Conservation (phyloP, 1,140 invertebrate genomes). For the Aphidius ervi region DNA sequence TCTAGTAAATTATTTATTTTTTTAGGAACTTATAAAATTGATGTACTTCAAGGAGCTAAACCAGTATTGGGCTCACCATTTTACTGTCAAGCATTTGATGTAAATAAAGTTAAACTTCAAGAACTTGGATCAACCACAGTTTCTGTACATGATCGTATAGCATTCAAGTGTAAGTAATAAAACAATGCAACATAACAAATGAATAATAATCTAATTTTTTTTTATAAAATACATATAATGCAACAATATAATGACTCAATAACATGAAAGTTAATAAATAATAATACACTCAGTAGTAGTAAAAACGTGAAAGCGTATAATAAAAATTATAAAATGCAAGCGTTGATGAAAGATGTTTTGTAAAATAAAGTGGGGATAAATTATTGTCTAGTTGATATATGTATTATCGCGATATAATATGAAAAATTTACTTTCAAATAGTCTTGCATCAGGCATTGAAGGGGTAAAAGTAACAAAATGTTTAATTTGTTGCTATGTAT, state of each 20-base stretch:
- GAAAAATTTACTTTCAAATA: constrained; percentile 44
- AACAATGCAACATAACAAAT: no score
- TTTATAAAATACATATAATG: neutral
- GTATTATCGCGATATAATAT: constrained; percentile 15
- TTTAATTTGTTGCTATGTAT: neutral
- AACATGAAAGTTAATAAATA: constrained; percentile 5
- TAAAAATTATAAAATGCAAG: constrained; percentile 30
- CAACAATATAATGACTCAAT: constrained; percentile 10
- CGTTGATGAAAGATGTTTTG: constrained; percentile 32
- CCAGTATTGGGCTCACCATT: constrained; percentile 93
- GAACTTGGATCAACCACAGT: constrained; percentile 74
- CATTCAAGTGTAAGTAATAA: constrained; percentile 68
- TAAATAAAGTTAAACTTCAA: constrained; percentile 69
- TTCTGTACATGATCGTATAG: constrained; percentile 78
- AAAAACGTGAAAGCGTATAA: constrained; percentile 19
- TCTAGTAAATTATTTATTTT: constrained; percentile 13
- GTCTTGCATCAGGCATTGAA: constrained; percentile 29
- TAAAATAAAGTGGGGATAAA: constrained; percentile 29
- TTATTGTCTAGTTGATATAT: constrained; percentile 31
- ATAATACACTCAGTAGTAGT: neutral
- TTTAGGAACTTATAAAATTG: constrained; percentile 70
- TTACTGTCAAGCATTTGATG: constrained; percentile 91
- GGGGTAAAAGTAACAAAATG: neutral
- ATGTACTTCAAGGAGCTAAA: constrained; percentile 89
- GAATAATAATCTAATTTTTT: no score